phyloP scores from a whole-genome alignment of 2,113 vertebrate species.

The Regulus satrapa region DNA sequence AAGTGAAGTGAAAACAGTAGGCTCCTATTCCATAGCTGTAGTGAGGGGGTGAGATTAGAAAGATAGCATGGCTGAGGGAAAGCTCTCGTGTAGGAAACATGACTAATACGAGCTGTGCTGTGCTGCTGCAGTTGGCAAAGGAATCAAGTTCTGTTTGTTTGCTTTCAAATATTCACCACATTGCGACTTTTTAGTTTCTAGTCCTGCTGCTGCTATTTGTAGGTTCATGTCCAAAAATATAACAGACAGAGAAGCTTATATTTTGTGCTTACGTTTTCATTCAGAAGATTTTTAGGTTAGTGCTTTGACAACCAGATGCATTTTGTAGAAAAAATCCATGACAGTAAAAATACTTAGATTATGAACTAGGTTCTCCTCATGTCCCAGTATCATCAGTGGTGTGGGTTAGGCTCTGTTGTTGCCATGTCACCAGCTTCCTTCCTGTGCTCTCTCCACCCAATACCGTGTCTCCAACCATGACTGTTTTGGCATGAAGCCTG shows the following conservation, averaged over 20 bases:
- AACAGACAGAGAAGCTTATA: background rate
- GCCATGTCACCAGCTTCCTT: background rate
- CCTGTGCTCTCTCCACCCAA: fast-evolving
- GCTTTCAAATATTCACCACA: background rate
- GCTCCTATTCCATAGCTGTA: background rate
- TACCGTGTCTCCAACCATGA: background rate
- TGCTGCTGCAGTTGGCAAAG: background rate
- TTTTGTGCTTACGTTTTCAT: background rate
- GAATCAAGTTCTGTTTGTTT: background rate
- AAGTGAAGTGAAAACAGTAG: background rate
- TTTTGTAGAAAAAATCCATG: background rate
- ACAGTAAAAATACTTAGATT: background rate
- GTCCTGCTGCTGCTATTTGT: background rate
- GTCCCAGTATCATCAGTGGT: fast-evolving
- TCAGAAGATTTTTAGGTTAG: background rate
- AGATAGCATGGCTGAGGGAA: fast-evolving
- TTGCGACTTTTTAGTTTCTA: background rate
- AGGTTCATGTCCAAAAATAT: background rate
- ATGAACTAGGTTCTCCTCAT: background rate
- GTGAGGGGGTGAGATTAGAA: background rate
- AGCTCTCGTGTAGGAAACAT: background rate
- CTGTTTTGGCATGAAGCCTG: background rate
- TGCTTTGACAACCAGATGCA: background rate
- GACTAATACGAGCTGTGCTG: background rate
- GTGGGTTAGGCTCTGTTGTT: background rate